Conservation (phyloP, 2,797 vertebrate genomes). For the Neosalanx taihuensis region DNA sequence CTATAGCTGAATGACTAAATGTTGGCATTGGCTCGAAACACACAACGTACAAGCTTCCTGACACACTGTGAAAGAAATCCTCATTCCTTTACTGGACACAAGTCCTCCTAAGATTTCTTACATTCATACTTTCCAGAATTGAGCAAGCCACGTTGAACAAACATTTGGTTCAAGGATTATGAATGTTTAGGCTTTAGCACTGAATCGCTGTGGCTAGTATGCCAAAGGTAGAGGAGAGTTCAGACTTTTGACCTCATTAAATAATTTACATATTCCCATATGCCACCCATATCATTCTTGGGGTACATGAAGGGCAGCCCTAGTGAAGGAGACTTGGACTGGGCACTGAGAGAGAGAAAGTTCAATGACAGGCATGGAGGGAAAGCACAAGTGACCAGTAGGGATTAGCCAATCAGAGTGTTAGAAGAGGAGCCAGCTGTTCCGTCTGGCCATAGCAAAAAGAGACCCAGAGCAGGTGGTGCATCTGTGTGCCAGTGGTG, state of each 20-base stretch:
- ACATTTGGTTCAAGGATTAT: background rate
- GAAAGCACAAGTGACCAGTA: slow-evolving; percentile 74
- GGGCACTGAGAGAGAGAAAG: slow-evolving; percentile 71
- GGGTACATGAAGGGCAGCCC: slow-evolving; percentile 67
- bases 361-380: slow-evolving; percentile 69
- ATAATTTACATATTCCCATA: slow-evolving; percentile 76
- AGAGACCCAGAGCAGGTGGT: slow-evolving; percentile 72
- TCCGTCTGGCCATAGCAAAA: slow-evolving; percentile 68
- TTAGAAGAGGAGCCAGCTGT: slow-evolving; percentile 81
- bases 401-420: slow-evolving; percentile 76
- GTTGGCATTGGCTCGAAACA: slow-evolving; percentile 39
- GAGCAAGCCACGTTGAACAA: background rate
- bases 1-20: slow-evolving; percentile 30
- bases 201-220: background rate
- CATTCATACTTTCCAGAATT: background rate
- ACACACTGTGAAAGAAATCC: slow-evolving; percentile 31
- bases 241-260: slow-evolving; percentile 74
- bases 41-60: slow-evolving; percentile 11
- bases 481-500: slow-evolving; percentile 69
- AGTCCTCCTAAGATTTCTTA: slow-evolving; percentile 31
- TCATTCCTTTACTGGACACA: slow-evolving; percentile 23
- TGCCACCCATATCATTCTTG: slow-evolving; percentile 60
- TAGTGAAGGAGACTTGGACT: slow-evolving; percentile 41
- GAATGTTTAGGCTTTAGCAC: background rate
- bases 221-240: slow-evolving; percentile 41